Percentiles rank a stretch among this genome's conserved stretches.
These are phyloP conservation scores for Macrophya alboannulata DNA, from an alignment of 2,888 invertebrate genomes.

Conservation along the genomic window DNA sequence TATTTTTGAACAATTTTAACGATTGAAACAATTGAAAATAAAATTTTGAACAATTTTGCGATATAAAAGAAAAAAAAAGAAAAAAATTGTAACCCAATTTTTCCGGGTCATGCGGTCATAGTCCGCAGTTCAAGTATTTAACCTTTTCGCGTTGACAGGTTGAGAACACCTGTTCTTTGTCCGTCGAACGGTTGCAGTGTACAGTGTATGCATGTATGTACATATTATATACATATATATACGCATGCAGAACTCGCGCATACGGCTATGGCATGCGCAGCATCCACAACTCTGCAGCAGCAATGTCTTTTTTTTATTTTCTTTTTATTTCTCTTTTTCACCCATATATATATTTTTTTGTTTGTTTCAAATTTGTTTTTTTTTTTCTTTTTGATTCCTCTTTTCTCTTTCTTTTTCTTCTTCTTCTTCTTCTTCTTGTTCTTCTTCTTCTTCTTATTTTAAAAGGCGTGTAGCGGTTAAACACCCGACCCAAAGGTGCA, in stretches of 20 bases:
- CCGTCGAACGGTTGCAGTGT: conserved; percentile 31
- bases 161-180: conserved; percentile 49
- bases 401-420: conserved; percentile 7
- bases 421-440: conserved; percentile 28
- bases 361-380: conserved; percentile 36
- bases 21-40: too few species aligned
- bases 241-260: background rate
- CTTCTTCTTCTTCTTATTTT: conserved; percentile 15
- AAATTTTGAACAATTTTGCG: too few species aligned
- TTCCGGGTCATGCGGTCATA: background rate
- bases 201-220: background rate
- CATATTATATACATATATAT: background rate
- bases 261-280: background rate
- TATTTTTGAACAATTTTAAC: too few species aligned
- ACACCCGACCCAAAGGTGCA: conserved; percentile 8
- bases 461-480: conserved; percentile 34
- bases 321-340: conserved; percentile 52
- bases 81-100: background rate
- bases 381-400: conserved; percentile 30
- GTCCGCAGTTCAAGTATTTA: background rate
- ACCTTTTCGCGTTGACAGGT: background rate
- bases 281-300: conserved; percentile 9
- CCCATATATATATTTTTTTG: background rate
- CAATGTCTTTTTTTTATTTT: conserved; percentile 25
- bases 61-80: background rate